A percentile compares a stretch with the other conserved stretches of the same genome.
These are phyloP conservation scores for Frankliniella fusca DNA, from an alignment of 2,888 invertebrate genomes.

Conservation along the genomic window DNA sequence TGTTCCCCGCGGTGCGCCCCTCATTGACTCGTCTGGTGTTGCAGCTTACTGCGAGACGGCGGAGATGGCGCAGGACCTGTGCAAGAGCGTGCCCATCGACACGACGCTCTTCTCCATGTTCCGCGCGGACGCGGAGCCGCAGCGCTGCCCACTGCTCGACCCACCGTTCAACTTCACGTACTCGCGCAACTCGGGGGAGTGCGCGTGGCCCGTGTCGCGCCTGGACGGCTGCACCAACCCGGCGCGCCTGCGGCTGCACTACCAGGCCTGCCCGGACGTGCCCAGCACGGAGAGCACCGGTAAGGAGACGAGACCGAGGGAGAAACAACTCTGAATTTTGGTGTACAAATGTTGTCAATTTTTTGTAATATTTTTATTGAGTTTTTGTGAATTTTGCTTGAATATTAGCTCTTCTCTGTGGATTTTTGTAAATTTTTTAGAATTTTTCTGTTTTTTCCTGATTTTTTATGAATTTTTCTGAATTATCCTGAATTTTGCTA, in stretches of 20 bases:
- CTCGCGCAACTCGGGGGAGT: slow-evolving; percentile 82
- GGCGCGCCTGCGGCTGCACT: slow-evolving; percentile 80
- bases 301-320: slow-evolving; percentile 49
- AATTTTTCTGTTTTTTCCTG: too few species aligned
- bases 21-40: too few species aligned
- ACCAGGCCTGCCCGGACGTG: slow-evolving; percentile 93
- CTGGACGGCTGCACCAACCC: slow-evolving; percentile 93
- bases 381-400: too few species aligned
- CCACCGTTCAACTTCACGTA: slow-evolving; percentile 92
- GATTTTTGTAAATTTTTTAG: too few species aligned
- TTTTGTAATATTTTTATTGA: too few species aligned
- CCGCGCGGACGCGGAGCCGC: slow-evolving; percentile 79
- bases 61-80: slow-evolving; percentile 62
- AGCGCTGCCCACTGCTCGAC: slow-evolving; percentile 74
- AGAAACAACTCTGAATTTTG: too few species aligned
- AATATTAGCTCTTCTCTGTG: too few species aligned
- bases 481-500: too few species aligned
- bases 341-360: too few species aligned
- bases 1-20: too few species aligned
- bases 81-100: slow-evolving; percentile 83
- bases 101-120: slow-evolving; percentile 86
- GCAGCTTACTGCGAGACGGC: slow-evolving; percentile 60
- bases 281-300: slow-evolving; percentile 87
- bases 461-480: too few species aligned
- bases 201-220: slow-evolving; percentile 81